These are phyloP conservation scores for Chironomus tepperi DNA, from an alignment of 1,140 invertebrate species.

Conservation along the genomic window DNA sequence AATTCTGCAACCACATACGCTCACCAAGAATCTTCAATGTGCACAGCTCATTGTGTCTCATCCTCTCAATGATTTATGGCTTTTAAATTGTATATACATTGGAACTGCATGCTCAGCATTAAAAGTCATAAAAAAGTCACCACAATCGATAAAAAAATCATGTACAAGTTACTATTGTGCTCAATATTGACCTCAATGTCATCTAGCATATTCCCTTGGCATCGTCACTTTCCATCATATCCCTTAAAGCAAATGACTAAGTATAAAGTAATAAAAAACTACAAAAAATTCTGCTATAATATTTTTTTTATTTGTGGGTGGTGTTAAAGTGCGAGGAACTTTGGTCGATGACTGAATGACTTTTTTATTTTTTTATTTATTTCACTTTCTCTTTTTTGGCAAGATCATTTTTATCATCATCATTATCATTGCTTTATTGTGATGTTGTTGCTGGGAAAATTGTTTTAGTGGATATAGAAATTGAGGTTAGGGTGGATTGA, in stretches of 20 bases:
- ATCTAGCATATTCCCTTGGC: background rate
- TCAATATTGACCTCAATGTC: slow-evolving; percentile 12
- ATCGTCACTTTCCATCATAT: background rate
- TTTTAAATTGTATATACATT: no score
- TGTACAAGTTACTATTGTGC: background rate
- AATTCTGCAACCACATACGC: no score
- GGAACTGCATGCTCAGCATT: background rate
- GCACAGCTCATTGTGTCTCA: no score
- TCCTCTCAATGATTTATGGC: no score
- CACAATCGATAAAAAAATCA: background rate
- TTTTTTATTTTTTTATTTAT: background rate
- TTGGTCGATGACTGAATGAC: background rate
- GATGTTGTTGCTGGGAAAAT: no score
- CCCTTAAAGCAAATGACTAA: background rate
- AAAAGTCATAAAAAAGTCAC: background rate
- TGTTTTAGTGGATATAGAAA: no score
- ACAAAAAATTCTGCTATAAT: background rate
- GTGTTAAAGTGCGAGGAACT: no score
- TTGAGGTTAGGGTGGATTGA: no score
- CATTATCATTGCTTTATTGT: background rate
- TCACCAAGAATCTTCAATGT: no score
- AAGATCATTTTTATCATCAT: slow-evolving; percentile 9
- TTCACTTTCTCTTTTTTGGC: background rate
- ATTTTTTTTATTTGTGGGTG: background rate
- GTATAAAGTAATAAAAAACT: background rate